Evolutionary conservation across 2,888 invertebrate genomes (phyloP).

Genomic region (Orthonychiurus folsomi): DNA sequence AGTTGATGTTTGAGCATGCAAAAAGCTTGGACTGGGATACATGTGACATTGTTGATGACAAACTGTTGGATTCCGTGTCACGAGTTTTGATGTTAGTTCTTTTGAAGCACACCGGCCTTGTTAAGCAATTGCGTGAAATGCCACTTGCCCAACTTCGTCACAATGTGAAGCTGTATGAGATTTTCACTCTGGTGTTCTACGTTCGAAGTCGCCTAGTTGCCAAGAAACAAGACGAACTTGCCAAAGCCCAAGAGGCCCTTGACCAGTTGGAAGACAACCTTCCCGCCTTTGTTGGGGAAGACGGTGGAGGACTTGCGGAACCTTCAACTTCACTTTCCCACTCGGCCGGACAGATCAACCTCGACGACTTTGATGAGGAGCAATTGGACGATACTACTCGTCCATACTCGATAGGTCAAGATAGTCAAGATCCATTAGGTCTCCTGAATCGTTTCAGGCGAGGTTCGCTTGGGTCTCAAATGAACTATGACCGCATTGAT

Average conservation of each 20-base stretch:
- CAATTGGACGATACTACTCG: too few species aligned
- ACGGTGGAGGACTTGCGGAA: neutral
- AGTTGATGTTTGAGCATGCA: slow-evolving; percentile 45
- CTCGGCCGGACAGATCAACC: too few species aligned
- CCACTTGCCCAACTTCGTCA: slow-evolving; percentile 43
- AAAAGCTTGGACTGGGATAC: slow-evolving; percentile 50
- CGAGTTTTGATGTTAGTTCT: slow-evolving; percentile 49
- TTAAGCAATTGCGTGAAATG: slow-evolving; percentile 43
- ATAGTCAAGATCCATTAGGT: neutral
- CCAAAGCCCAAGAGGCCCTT: slow-evolving; percentile 13
- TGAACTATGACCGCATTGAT: too few species aligned
- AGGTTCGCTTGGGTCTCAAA: too few species aligned
- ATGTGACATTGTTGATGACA: slow-evolving; percentile 46
- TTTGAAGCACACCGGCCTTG: slow-evolving; percentile 50
- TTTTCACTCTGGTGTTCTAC: slow-evolving; percentile 40
- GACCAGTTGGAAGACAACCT: neutral
- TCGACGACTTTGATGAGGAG: too few species aligned
- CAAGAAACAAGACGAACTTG: slow-evolving; percentile 29
- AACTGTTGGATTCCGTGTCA: slow-evolving; percentile 47
- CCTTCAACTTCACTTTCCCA: too few species aligned
- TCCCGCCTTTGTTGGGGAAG: neutral
- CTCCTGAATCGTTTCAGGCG: too few species aligned
- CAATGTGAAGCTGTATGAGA: slow-evolving; percentile 35
- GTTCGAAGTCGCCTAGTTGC: slow-evolving; percentile 39
- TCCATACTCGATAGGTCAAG: too few species aligned